A percentile compares a stretch with the other conserved stretches of the same genome.
phyloP scores from a whole-genome alignment of 2,113 vertebrate genomes.

The Burhinus bistriatus region DNA sequence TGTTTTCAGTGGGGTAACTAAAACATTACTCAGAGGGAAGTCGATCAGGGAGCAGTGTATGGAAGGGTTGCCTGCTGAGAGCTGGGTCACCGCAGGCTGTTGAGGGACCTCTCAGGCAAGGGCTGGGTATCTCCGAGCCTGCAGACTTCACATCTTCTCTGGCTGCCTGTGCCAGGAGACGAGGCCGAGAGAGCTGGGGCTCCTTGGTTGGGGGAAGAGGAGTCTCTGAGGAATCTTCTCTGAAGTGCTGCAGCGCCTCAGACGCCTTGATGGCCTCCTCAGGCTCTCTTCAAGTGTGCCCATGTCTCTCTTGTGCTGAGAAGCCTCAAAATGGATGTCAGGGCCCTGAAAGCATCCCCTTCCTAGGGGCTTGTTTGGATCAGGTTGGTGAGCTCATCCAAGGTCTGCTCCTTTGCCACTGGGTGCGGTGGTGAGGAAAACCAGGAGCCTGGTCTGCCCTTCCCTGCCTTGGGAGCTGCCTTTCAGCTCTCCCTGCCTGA shows the following conservation, averaged over 20 bases:
- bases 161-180: background rate
- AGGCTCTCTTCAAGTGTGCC: background rate
- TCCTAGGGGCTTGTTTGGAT: background rate
- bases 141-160: background rate
- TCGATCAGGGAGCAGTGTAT: accelerated
- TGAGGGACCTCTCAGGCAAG: accelerated
- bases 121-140: accelerated
- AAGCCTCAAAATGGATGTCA: background rate
- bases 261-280: background rate
- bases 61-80: background rate
- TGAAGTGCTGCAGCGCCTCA: background rate
- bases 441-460: background rate
- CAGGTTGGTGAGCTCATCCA: background rate
- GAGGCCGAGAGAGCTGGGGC: background rate
- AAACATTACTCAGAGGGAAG: background rate
- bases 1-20: background rate
- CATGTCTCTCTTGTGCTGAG: background rate
- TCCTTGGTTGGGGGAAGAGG: accelerated
- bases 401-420: background rate
- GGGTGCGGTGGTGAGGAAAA: background rate
- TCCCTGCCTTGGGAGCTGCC: background rate
- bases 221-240: background rate
- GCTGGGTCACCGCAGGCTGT: background rate
- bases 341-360: accelerated
- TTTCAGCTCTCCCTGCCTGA: background rate